Percentiles rank a stretch among this genome's conserved stretches.
Conservation (phyloP, 2,797 vertebrate genomes). For the Sebastes taczanowskii region DNA sequence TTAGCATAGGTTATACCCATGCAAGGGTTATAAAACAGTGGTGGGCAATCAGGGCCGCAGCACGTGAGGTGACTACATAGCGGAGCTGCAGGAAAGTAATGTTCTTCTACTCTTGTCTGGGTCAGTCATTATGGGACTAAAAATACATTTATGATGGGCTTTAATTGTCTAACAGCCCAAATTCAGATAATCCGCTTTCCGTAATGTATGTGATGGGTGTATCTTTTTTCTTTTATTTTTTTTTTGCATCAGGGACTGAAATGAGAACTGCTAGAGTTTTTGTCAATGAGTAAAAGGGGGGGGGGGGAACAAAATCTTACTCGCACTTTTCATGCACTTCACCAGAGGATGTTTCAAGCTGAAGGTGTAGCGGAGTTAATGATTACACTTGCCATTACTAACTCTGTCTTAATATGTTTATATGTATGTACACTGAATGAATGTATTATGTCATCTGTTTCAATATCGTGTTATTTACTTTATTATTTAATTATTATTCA, state of each 20-base stretch:
- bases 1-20: constrained; percentile 50
- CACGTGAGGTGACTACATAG: constrained; percentile 42
- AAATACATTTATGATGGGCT: constrained; percentile 10
- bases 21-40: constrained; percentile 47
- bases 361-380: no score
- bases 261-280: not conserved
- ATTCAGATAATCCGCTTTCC: constrained; percentile 12
- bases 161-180: constrained; percentile 15
- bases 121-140: constrained; percentile 15
- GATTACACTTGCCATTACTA: no score
- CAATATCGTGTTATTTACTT: no score
- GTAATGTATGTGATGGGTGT: not conserved
- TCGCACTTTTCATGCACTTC: not conserved
- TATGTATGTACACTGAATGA: no score
- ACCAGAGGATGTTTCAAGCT: constrained; percentile 15
- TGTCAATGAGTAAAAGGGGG: not conserved
- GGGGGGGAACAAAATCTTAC: not conserved
- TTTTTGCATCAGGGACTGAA: not conserved
- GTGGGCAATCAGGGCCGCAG: constrained; percentile 44
- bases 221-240: not conserved
- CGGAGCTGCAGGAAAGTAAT: constrained; percentile 1
- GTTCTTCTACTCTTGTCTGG: not conserved
- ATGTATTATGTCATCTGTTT: no score
- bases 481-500: no score
- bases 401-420: no score